Evolutionary conservation across 2,797 vertebrate genomes (phyloP), one percentile per base, ranked within the genome.

Genomic region (Chelon labrosus): DNA sequence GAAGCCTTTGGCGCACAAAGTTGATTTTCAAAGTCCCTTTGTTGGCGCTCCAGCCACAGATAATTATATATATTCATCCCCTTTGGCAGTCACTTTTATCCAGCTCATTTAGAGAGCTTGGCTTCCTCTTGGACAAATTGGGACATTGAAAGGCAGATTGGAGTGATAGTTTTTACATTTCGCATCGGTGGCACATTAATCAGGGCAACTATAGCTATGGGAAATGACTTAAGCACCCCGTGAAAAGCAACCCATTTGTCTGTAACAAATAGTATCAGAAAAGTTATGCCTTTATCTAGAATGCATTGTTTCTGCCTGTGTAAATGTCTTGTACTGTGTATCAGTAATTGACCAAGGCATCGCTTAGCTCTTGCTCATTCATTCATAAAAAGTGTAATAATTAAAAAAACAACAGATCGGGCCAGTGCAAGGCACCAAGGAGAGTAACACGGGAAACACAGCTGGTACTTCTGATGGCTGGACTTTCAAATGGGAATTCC

Each of bases 31-130:
- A 89, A 89, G 80, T 88, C 84, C 75, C 75, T 91, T 88, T 88
- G 85, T 91, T 87, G 80, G 85, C 57, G 75, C 84, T 90, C 75
- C 82, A 88, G 84, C 81, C 82, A 65, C 85, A 89, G 85, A 91
- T 92, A 90, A 92, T 92, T 92, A 88, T 90, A 91, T 90, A 90
- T 90, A 92, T 91, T 88, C 86, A 88, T 77, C 83, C 86, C 84
- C 83, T 74, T 91, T 90, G 89, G 90, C 90, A 89, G 85, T 79
- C 79, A 77, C 85, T 92, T 90, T 91, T 90, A 89, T 91, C 85
- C 85, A 70, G 79, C 88, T 92, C 88, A 83, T 90, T 90, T 90
- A 77, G 70, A 91, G 89, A 86, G 83, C 73, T 65, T 80, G 84
- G 76, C 88, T 86, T 87, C 79, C 83, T 89, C 83, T 82, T 76